Conservation (phyloP, 2,797 vertebrate genomes). For the Microctenopoma steveboyesi region DNA sequence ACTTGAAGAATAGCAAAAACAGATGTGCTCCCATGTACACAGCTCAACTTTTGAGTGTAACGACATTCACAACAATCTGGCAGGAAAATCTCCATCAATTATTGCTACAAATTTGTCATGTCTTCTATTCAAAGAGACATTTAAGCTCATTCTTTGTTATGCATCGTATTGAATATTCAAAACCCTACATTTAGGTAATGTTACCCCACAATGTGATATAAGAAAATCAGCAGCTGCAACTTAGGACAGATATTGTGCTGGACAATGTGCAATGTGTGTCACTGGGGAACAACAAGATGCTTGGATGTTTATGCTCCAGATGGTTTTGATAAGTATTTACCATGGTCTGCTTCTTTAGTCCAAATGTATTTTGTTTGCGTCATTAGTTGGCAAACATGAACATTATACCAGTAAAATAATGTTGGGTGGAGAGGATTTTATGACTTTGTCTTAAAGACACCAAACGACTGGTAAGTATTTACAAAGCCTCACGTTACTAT, state of each 20-base stretch:
- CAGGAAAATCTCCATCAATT: no score
- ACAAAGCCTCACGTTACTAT: slow-evolving; percentile 4
- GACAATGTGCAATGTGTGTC: slow-evolving; percentile 42
- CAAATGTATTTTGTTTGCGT: slow-evolving; percentile 52
- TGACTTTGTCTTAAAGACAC: slow-evolving; percentile 26
- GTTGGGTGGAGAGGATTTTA: slow-evolving; percentile 16
- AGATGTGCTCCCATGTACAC: not conserved
- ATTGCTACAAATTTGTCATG: not conserved
- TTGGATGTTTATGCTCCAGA: slow-evolving; percentile 57
- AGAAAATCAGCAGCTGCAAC: slow-evolving; percentile 62
- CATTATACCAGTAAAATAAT: slow-evolving; percentile 34
- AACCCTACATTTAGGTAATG: not conserved
- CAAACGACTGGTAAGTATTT: slow-evolving; percentile 41
- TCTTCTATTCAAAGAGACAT: no score
- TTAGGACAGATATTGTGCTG: slow-evolving; percentile 53
- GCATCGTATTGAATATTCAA: not conserved
- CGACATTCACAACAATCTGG: no score
- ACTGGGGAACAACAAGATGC: slow-evolving; percentile 35
- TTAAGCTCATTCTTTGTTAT: no score
- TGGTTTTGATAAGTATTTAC: slow-evolving; percentile 69
- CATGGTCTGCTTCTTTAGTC: slow-evolving; percentile 45
- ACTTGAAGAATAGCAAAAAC: not conserved
- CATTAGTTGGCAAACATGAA: slow-evolving; percentile 65
- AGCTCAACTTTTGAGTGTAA: not conserved
- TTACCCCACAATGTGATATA: not conserved